Base-by-base conservation (phyloP, 2,797 vertebrate genomes). In the Denticeps clupeoides region DNA sequence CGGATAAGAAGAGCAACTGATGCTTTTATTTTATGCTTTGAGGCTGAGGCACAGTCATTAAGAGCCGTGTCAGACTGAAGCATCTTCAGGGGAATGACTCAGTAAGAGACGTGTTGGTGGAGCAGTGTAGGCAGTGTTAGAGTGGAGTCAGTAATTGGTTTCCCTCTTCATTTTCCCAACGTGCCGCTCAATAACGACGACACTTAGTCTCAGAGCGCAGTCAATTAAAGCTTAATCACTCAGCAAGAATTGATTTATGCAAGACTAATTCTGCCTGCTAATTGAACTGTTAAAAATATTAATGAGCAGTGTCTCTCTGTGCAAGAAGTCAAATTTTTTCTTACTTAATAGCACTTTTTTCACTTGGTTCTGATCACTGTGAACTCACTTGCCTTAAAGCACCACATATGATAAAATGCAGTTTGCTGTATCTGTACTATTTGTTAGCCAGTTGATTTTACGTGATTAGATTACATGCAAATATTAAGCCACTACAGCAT, bases 181-280 rank as follows among this genome's bases (percentile, higher is more conserved):
- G 27, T 32, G 42, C 53, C 51, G 41, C 27, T 62, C 45, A 63
- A 47, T 45, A 40, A 49, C 38, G 40, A 37, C 29, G 49, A 23
- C 35, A 44, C 51, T 47, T 41, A 45, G 16, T 31, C 31, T 11
- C 28, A 32, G 11, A 44, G 42, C 18, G 10, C 18, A 47, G 38
- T 51, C 26, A 55, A 40, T 55, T 55, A 23, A 40, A 50, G 37
- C 37, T 35, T 26, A 33, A 50, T 58, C 40, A 26, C 27, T 32
- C 38, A 12, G 51, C 45, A 41, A 21, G 35, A 35, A 16, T 10
- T 38, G 51, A n/a, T 42, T 41, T 31, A 27, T 3, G 35, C 18
- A 2, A 35, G 35, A 16, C 10, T 38, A 21, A 35, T 8, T 18
- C 18, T 38, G 35, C 35, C 33, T 2, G 8, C 35, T 38, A 38